Evolutionary conservation across 2,113 vertebrate species (phyloP).

Genomic region (Cyphomyrus plagiostoma): DNA sequence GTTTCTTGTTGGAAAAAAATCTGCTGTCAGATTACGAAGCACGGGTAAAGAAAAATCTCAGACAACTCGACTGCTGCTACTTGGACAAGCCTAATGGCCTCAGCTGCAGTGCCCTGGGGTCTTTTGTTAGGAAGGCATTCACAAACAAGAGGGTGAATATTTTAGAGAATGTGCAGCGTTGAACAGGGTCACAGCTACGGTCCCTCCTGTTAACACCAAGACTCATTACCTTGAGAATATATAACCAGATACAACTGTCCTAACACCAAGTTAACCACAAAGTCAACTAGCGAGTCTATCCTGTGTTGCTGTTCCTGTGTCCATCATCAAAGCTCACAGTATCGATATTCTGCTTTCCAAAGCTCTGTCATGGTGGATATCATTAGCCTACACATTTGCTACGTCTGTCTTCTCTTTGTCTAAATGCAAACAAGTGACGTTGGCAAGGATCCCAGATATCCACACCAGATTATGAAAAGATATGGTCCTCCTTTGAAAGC

Average conservation of each 20-base stretch:
- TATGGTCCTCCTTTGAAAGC: slow-evolving; percentile 34
- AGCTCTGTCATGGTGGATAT: slow-evolving; percentile 50
- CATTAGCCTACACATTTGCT: slow-evolving; percentile 39
- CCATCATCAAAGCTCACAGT: not conserved
- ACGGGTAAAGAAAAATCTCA: slow-evolving; percentile 8
- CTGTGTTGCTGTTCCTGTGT: not conserved
- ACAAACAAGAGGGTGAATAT: slow-evolving; percentile 6
- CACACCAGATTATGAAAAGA: slow-evolving; percentile 29
- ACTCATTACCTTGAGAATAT: slow-evolving; percentile 1
- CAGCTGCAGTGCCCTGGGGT: not conserved
- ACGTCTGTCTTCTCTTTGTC: slow-evolving; percentile 43
- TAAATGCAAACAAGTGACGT: slow-evolving; percentile 38
- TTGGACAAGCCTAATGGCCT: slow-evolving; percentile 2
- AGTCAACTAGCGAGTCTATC: not conserved
- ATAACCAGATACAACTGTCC: slow-evolving; percentile 30
- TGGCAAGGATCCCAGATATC: slow-evolving; percentile 40
- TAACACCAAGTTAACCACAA: not conserved
- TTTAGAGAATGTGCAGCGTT: slow-evolving; percentile 27
- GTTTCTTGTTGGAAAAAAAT: not conserved
- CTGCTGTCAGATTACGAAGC: not conserved
- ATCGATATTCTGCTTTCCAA: slow-evolving; percentile 40
- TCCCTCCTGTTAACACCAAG: slow-evolving; percentile 22
- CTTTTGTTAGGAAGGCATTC: not conserved
- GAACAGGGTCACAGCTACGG: slow-evolving; percentile 27
- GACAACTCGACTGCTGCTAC: not conserved